Evolutionary conservation across 2,797 vertebrate genomes (phyloP).

Genomic region (Melanogrammus aeglefinus): DNA sequence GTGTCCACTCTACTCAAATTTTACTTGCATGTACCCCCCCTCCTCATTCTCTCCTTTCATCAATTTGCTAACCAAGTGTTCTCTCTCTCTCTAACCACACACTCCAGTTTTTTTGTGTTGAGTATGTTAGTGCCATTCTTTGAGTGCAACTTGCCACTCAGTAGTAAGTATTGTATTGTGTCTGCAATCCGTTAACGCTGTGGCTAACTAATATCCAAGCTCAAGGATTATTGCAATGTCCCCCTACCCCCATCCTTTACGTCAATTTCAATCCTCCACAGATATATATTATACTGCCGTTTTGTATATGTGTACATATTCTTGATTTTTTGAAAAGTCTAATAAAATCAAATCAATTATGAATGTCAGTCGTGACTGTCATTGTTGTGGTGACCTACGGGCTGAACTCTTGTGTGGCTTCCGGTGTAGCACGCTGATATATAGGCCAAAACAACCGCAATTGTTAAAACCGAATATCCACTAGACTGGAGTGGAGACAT

Average conservation of each 20-base stretch:
- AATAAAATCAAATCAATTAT: slow-evolving; percentile 57
- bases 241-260: slow-evolving; percentile 9
- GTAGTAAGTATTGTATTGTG: slow-evolving; percentile 69
- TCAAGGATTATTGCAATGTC: slow-evolving; percentile 52
- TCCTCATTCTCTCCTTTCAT: neutral
- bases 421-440: no score
- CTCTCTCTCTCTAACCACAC: slow-evolving; percentile 7
- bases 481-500: no score
- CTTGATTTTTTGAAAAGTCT: slow-evolving; percentile 51
- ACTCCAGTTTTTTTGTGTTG: slow-evolving; percentile 41
- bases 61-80: slow-evolving; percentile 40
- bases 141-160: slow-evolving; percentile 58
- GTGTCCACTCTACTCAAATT: slow-evolving; percentile 11
- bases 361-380: neutral
- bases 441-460: no score
- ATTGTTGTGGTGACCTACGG: no score
- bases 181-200: slow-evolving; percentile 67
- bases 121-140: slow-evolving; percentile 55
- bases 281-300: slow-evolving; percentile 57
- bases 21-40: slow-evolving; percentile 39
- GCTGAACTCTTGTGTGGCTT: no score
- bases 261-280: slow-evolving; percentile 27
- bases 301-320: slow-evolving; percentile 73
- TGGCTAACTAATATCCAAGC: slow-evolving; percentile 64
- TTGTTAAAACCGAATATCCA: no score